Evolutionary conservation across 2,888 invertebrate genomes (phyloP).

Genomic region (Colletes collaris): DNA sequence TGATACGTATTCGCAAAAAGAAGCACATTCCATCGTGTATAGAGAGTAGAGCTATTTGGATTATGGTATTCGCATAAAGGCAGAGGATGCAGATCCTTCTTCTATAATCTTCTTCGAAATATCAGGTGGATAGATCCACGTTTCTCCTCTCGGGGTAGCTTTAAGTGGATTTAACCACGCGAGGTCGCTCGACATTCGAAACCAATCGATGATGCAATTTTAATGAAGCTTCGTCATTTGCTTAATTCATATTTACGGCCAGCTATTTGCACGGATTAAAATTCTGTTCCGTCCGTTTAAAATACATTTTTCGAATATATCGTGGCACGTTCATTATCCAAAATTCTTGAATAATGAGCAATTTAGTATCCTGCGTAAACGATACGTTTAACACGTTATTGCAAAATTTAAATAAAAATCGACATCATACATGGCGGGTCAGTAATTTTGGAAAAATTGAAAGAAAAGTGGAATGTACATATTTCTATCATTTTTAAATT

Average conservation of each 20-base stretch:
- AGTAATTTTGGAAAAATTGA: too few species aligned
- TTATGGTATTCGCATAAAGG: conserved; percentile 18
- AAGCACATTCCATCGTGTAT: conserved; percentile 21
- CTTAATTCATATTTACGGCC: conserved; percentile 57
- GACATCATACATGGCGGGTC: too few species aligned
- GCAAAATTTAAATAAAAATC: too few species aligned
- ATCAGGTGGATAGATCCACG: conserved; percentile 27
- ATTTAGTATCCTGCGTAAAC: neutral
- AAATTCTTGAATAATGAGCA: conserved; percentile 6
- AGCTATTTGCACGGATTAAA: conserved; percentile 36
- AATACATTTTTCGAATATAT: conserved; percentile 21
- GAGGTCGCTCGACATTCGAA: conserved; percentile 45
- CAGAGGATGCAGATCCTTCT: conserved; percentile 16
- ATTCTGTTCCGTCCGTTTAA: conserved; percentile 18
- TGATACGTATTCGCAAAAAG: conserved; percentile 23
- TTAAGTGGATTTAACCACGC: conserved; percentile 52
- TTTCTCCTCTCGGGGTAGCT: conserved; percentile 17
- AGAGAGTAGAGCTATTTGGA: conserved; percentile 26
- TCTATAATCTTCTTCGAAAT: conserved; percentile 26
- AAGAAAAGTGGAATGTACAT: too few species aligned
- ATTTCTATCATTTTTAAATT: too few species aligned
- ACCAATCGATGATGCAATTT: conserved; percentile 60
- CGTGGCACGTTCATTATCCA: conserved; percentile 4
- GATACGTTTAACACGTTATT: too few species aligned
- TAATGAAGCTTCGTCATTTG: conserved; percentile 55